A percentile compares a stretch with the other conserved stretches of the same genome.
phyloP scores from a whole-genome alignment of 2,113 vertebrate species.

The Oreocharis arfaki region DNA sequence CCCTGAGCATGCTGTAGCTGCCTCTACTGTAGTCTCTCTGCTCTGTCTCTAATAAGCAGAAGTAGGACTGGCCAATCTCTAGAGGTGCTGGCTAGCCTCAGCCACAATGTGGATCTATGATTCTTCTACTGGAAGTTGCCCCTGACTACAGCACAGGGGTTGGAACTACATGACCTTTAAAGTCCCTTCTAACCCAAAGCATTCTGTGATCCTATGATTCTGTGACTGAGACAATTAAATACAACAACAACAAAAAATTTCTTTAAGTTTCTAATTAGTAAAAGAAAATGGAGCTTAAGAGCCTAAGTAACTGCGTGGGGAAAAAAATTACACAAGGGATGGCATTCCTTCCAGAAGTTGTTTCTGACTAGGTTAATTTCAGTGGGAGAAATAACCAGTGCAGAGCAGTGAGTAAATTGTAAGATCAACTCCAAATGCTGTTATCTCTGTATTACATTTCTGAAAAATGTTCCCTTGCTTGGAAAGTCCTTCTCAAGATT shows the following conservation, averaged over 20 bases:
- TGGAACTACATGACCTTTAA: background rate
- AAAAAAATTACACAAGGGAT: background rate
- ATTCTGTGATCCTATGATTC: background rate
- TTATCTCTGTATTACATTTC: background rate
- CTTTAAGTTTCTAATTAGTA: background rate
- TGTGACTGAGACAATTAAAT: background rate
- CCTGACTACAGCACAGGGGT: background rate
- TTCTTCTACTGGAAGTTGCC: background rate
- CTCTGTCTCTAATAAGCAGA: background rate
- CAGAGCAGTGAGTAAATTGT: background rate
- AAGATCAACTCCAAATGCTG: background rate
- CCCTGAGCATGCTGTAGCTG: background rate
- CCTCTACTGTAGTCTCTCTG: background rate
- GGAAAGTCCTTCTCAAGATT: background rate
- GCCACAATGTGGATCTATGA: background rate
- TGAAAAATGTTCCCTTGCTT: background rate
- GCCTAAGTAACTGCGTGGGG: background rate
- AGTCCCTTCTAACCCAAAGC: background rate
- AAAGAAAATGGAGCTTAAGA: background rate
- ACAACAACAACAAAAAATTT: background rate
- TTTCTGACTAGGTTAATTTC: background rate
- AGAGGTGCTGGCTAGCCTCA: background rate
- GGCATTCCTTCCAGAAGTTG: background rate
- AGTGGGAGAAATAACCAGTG: background rate
- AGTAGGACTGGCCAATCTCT: background rate